Evolutionary conservation across 2,113 vertebrate genomes (phyloP).

Genomic region (Syngnathus floridae): DNA sequence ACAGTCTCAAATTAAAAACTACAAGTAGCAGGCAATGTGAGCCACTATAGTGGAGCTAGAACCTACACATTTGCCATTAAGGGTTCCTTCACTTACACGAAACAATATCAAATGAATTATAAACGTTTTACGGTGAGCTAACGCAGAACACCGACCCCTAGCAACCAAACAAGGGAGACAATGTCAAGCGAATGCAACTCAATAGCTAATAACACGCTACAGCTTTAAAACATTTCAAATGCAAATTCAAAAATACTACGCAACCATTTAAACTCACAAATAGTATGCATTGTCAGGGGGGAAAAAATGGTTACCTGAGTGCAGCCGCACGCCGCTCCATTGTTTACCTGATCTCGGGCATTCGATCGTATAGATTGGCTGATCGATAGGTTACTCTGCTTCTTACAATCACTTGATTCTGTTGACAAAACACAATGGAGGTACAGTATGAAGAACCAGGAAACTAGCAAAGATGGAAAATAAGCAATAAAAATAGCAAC

Average conservation of each 20-base stretch:
- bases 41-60: no score
- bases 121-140: no score
- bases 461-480: neutral
- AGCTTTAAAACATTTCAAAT: neutral
- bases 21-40: no score
- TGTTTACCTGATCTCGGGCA: no score
- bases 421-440: neutral
- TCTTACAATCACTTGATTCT: neutral
- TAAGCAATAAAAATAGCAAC: neutral
- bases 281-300: neutral
- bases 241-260: neutral
- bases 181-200: neutral
- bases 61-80: no score
- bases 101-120: no score
- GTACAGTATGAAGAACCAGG: neutral
- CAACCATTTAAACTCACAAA: neutral
- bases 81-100: no score
- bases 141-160: constrained; percentile 38
- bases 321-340: neutral
- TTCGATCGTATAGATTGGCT: neutral
- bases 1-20: no score
- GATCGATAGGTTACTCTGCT: neutral
- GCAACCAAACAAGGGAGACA: neutral
- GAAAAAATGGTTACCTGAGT: neutral
- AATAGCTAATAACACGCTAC: neutral